Base-by-base conservation (phyloP, 2,113 vertebrate species). In the Bagarius yarrelli region DNA sequence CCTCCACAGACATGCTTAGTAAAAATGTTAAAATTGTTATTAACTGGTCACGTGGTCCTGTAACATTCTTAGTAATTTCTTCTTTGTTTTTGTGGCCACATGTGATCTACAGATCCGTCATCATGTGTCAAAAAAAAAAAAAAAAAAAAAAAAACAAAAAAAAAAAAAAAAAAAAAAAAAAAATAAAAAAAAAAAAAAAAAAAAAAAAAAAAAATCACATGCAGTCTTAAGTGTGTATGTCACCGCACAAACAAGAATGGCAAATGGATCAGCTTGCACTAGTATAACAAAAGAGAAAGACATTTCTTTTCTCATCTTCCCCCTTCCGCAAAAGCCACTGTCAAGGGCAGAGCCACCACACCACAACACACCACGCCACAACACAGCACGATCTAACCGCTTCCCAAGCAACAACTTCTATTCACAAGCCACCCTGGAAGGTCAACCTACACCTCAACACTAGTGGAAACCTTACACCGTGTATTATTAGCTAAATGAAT, bases 381-480 rank as follows among this genome's bases (percentile, higher is more conserved):
- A 36, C 60, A 66, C 8, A 21, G 76, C 50, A 52, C 23, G 6
- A 66, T 32, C 61, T 55, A 59, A 56, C 27, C 18, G 11, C 52
- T 47, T 53, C 44, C 76, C 76, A 53, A 64, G 76, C 76, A 64
- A 78, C 76, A n/a, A 59, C 50, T 44, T 71, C 59, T 16, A 69
- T 80, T 78, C 50, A 79, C 15, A 11, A n/a, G 27, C 30, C 9
- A 15, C 53, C 40, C 69, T 66, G 50, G 30, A 50, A 66, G 82
- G 77, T 76, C 61, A 80, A 79, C 67, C 70, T 21, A 44, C 40
- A 78, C 77, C 77, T 59, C 69, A 73, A 67, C 60, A 36, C 52
- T 75, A 30, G 50, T 72, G 66, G 74, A 52, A 81, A 81, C 59
- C 47, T 50, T 71, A 78, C 56, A 84, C 78, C 59, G 6, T 34